Evolutionary conservation across 1,140 invertebrate species (phyloP).

Genomic region (Oryctes rhinoceros): DNA sequence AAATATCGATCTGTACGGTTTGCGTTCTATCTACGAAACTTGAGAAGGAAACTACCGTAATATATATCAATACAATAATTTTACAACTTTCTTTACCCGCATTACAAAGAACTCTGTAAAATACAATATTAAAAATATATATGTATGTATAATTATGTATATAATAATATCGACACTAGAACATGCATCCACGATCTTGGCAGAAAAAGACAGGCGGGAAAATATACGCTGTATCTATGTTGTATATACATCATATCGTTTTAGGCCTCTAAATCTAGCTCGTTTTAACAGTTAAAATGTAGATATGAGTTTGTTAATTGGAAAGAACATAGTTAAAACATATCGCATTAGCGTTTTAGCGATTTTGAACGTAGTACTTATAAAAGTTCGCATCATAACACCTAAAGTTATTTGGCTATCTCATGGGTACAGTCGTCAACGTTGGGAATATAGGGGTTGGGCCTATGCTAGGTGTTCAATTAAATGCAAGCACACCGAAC

Average conservation of each 20-base stretch:
- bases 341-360: background rate
- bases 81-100: conserved; percentile 33
- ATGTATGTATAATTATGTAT: conserved; percentile 11
- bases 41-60: background rate
- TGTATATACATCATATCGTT: background rate
- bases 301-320: too few relatives aligned
- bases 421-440: too few relatives aligned
- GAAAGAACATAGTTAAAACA: background rate
- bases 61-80: conserved; percentile 6
- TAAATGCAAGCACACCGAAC: too few relatives aligned
- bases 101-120: conserved; percentile 34
- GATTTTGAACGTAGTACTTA: background rate
- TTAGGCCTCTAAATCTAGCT: background rate
- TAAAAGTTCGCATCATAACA: conserved; percentile 2
- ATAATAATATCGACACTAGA: conserved; percentile 23
- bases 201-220: background rate
- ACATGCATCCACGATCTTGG: background rate
- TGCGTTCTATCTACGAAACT: background rate
- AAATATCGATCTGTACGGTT: conserved; percentile 12
- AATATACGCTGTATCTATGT: background rate
- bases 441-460: too few relatives aligned
- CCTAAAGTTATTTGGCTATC: background rate
- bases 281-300: too few relatives aligned
- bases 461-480: too few relatives aligned
- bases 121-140: conserved; percentile 36